phyloP scores from a whole-genome alignment of 2,113 vertebrate species.

The Mormyrus iriodes region DNA sequence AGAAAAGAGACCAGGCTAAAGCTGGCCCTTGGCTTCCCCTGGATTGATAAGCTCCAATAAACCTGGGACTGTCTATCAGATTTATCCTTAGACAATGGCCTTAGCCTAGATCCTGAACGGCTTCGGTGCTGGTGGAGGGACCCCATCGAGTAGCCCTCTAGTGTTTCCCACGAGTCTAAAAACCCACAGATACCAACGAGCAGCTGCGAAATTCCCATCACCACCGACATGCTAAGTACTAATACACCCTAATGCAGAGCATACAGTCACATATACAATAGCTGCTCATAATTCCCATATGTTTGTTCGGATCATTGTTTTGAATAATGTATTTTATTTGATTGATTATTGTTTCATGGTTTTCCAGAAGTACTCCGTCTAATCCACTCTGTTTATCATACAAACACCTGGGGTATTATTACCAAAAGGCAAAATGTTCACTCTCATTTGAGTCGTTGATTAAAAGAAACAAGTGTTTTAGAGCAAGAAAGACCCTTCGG shows the following conservation, averaged over 20 bases:
- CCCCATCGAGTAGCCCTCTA: background rate
- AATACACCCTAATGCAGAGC: background rate
- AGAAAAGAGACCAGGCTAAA: background rate
- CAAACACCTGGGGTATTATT: background rate
- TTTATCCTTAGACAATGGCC: conserved; percentile 4
- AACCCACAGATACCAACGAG: background rate
- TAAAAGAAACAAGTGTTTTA: background rate
- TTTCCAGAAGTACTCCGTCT: background rate
- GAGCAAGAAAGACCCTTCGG: background rate
- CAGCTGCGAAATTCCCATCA: background rate
- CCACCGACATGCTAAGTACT: background rate
- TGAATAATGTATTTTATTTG: background rate
- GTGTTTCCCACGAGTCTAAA: background rate
- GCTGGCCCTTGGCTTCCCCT: background rate
- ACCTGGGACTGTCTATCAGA: background rate
- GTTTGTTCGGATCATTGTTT: background rate
- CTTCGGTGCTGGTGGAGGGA: background rate
- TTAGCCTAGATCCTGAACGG: background rate
- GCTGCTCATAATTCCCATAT: background rate
- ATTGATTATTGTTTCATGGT: background rate
- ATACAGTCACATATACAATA: background rate
- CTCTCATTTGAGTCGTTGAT: background rate
- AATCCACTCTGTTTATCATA: background rate
- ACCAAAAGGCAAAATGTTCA: background rate
- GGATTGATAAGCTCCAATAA: conserved; percentile 11